phyloP scores from a whole-genome alignment of 2,888 invertebrate genomes.

The Fragum fragum region DNA sequence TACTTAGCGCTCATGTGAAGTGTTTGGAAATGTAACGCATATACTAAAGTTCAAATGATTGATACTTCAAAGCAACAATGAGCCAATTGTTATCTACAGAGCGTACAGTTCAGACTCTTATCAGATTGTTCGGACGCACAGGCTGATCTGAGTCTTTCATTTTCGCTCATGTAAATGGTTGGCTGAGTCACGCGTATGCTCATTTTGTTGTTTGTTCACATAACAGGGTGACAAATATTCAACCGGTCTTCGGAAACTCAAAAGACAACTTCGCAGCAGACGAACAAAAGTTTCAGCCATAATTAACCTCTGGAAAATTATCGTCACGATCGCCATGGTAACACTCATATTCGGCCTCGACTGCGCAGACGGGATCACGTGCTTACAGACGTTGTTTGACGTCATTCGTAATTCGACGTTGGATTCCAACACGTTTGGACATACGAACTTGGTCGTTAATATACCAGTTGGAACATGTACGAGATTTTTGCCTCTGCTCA shows the following conservation, averaged over 20 bases:
- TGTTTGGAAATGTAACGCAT: too few relatives aligned
- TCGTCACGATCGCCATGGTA: constrained; percentile 67
- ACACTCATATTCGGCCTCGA: constrained; percentile 62
- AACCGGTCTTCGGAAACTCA: constrained; percentile 51
- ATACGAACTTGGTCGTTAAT: constrained; percentile 41
- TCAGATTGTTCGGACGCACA: too few relatives aligned
- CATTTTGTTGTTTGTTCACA: too few relatives aligned
- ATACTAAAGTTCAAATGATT: too few relatives aligned
- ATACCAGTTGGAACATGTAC: constrained; percentile 50
- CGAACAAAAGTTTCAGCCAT: constrained; percentile 64
- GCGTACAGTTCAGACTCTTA: too few relatives aligned
- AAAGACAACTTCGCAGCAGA: constrained; percentile 64
- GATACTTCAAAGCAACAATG: too few relatives aligned
- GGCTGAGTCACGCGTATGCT: too few relatives aligned
- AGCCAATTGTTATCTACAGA: too few relatives aligned
- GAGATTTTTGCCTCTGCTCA: constrained; percentile 60
- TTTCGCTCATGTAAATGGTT: too few relatives aligned
- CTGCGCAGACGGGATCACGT: constrained; percentile 58
- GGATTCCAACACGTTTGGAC: constrained; percentile 39
- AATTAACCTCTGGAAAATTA: constrained; percentile 71
- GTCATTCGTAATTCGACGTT: constrained; percentile 41
- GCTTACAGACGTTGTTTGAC: constrained; percentile 54
- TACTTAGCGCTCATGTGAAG: too few relatives aligned
- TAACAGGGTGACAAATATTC: constrained; percentile 52
- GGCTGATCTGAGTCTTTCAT: too few relatives aligned